A percentile compares a stretch with the other conserved stretches of the same genome.
phyloP scores from a whole-genome alignment of 1,140 invertebrate species.

The Diorhabda sublineata region DNA sequence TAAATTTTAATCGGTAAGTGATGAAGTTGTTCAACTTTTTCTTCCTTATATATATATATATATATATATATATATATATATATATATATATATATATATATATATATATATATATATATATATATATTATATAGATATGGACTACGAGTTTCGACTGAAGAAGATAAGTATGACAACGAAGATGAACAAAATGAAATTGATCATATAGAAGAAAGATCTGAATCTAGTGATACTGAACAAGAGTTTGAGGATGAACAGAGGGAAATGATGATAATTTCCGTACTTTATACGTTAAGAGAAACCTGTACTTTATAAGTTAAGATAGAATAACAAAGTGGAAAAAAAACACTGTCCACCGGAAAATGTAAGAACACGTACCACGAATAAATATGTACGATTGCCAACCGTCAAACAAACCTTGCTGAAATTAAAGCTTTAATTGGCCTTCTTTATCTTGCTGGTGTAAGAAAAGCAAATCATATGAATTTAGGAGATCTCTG shows the following conservation, averaged over 20 bases:
- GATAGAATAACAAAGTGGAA: background rate
- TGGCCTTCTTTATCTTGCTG: conserved; percentile 7
- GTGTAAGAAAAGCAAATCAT: conserved; percentile 8
- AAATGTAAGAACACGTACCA: conserved; percentile 4
- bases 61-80: too few species aligned
- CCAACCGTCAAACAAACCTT: background rate
- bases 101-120: background rate
- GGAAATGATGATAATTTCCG: background rate
- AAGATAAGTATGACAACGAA: background rate
- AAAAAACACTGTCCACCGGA: conserved; percentile 1
- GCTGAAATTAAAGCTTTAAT: conserved; percentile 5
- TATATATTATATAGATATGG: background rate
- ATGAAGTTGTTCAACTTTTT: too few species aligned
- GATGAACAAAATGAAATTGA: conserved; percentile 5
- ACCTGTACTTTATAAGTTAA: background rate
- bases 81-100: too few species aligned
- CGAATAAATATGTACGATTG: background rate
- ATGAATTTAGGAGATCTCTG: conserved; percentile 1
- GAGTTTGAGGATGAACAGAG: background rate
- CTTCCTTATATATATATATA: background rate
- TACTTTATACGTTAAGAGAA: too few species aligned
- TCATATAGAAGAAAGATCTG: conserved; percentile 1
- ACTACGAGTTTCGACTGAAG: background rate
- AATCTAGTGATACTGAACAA: conserved; percentile 3
- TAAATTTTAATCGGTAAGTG: too few species aligned